A percentile compares a stretch with the other conserved stretches of the same genome.
Conservation (phyloP, 2,113 vertebrate genomes). For the Tautogolabrus adspersus region DNA sequence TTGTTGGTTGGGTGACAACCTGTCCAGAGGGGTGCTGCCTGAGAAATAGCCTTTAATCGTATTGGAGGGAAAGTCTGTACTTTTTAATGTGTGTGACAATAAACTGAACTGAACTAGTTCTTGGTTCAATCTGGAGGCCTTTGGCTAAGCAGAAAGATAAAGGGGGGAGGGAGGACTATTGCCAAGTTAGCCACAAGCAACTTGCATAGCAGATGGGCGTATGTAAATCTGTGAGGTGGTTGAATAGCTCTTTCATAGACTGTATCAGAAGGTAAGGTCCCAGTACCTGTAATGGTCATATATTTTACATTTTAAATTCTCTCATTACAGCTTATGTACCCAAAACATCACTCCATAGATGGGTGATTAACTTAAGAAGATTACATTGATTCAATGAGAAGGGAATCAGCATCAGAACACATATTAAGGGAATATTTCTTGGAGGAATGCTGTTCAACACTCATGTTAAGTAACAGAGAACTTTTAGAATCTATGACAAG, state of each 20-base stretch:
- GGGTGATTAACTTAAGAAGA: not conserved
- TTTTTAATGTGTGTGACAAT: slow-evolving; percentile 10
- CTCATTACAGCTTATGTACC: not conserved
- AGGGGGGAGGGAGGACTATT: not conserved
- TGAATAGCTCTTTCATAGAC: not conserved
- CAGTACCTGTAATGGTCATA: not conserved
- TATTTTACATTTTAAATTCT: not conserved
- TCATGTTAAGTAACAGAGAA: not conserved
- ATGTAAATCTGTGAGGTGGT: not conserved
- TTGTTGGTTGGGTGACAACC: not conserved
- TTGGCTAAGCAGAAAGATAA: not conserved
- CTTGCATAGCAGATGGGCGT: not conserved
- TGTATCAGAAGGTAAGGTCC: not conserved
- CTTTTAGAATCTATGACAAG: not conserved
- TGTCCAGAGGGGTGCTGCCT: not conserved
- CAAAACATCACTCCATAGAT: not conserved
- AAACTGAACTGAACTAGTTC: slow-evolving; percentile 15
- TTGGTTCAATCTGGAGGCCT: not conserved
- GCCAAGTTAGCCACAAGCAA: slow-evolving; percentile 13
- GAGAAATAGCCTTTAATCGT: not conserved
- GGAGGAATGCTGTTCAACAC: not conserved
- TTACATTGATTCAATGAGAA: not conserved
- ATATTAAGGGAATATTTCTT: not conserved
- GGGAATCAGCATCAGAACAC: not conserved
- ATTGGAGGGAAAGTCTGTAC: slow-evolving; percentile 11